phyloP scores from a whole-genome alignment of 2,113 vertebrate genomes.

The Pleuronectes platessa region DNA sequence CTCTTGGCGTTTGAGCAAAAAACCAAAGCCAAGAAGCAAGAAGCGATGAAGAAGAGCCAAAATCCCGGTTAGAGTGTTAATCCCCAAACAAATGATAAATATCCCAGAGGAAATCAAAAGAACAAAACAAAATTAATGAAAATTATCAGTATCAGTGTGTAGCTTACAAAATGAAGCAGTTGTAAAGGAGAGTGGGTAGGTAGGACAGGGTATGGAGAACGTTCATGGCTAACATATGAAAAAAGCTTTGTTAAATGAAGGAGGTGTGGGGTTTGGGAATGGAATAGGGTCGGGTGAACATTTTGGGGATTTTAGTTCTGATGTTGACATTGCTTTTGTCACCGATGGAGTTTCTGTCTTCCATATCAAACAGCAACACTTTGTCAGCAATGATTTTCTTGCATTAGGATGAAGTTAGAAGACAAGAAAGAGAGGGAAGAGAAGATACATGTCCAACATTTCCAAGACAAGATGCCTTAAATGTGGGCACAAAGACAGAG shows the following conservation, averaged over 20 bases:
- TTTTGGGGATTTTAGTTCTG: slow-evolving; percentile 42
- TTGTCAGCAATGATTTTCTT: slow-evolving; percentile 67
- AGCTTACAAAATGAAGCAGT: slow-evolving; percentile 65
- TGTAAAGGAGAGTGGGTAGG: slow-evolving; percentile 39
- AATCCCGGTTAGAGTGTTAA: slow-evolving; percentile 91
- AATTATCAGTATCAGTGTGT: slow-evolving; percentile 69
- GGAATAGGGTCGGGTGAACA: slow-evolving; percentile 14
- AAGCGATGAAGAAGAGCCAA: slow-evolving; percentile 86
- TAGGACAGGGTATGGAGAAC: slow-evolving; percentile 6
- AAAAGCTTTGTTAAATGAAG: slow-evolving; percentile 4
- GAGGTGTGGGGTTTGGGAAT: slow-evolving; percentile 25
- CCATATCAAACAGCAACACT: slow-evolving; percentile 77
- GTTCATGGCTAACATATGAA: slow-evolving; percentile 44
- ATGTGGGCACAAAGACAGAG: slow-evolving; percentile 22
- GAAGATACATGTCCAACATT: slow-evolving; percentile 28
- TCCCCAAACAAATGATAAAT: slow-evolving; percentile 77
- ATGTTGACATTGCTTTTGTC: slow-evolving; percentile 57
- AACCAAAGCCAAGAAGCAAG: slow-evolving; percentile 87
- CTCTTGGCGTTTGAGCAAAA: slow-evolving; percentile 87
- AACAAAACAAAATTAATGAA: slow-evolving; percentile 70
- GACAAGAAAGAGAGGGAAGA: slow-evolving; percentile 17
- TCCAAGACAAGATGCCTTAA: slow-evolving; percentile 56
- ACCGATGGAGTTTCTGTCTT: slow-evolving; percentile 70
- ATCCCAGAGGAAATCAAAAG: slow-evolving; percentile 73
- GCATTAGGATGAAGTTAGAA: slow-evolving; percentile 54